Evolutionary conservation across 2,113 vertebrate genomes (phyloP).

Genomic region (Microtus ochrogaster): DNA sequence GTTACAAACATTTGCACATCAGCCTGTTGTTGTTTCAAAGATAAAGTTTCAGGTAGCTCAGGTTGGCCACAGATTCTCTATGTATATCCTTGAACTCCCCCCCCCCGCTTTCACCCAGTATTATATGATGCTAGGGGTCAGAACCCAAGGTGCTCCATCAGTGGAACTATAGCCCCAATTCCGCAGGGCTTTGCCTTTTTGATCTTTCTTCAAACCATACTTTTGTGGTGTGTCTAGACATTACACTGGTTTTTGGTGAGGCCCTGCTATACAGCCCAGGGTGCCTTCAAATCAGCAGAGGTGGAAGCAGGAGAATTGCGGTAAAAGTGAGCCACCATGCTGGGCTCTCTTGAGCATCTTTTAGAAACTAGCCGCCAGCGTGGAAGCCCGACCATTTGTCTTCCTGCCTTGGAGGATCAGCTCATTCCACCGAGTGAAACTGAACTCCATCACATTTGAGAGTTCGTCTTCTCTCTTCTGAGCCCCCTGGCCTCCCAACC

Average conservation of each 20-base stretch:
- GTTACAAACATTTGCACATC: neutral
- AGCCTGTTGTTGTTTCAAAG: neutral
- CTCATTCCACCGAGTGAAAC: constrained; percentile 14
- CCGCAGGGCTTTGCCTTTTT: neutral
- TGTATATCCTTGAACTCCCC: neutral
- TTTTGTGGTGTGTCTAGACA: neutral
- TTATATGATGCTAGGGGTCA: neutral
- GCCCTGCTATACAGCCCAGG: neutral
- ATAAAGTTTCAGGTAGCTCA: neutral
- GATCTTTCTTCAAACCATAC: neutral
- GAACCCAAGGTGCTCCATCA: neutral
- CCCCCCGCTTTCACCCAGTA: neutral
- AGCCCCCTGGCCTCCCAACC: neutral
- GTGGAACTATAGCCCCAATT: neutral
- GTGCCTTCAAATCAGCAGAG: neutral
- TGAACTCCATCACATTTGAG: neutral
- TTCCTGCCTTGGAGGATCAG: neutral
- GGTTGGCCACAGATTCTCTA: neutral
- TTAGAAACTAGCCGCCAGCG: neutral
- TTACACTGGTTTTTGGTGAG: neutral
- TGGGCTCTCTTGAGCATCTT: neutral
- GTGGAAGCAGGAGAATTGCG: neutral
- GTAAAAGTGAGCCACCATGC: neutral
- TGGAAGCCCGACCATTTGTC: constrained; percentile 1
- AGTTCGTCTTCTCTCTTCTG: constrained; percentile 37